Conservation (phyloP, 2,113 vertebrate genomes). For the Platysternon megacephalum region DNA sequence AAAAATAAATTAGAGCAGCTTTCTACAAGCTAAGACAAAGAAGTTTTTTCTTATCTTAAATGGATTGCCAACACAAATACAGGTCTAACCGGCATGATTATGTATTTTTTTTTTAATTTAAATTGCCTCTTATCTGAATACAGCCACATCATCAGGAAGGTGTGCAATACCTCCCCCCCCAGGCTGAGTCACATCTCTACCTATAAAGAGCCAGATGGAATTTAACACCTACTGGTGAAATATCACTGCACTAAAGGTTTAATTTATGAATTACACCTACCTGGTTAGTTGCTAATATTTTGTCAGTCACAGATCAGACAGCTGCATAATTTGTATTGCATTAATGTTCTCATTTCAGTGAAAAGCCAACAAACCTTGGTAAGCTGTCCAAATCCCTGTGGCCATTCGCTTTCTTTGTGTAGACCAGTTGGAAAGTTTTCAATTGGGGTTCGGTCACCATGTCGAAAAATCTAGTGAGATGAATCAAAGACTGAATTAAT, state of each 20-base stretch:
- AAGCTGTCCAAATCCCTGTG: constrained; percentile 89
- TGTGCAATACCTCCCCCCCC: not conserved
- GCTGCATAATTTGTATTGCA: not conserved
- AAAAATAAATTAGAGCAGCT: not conserved
- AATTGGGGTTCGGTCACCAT: constrained; percentile 88
- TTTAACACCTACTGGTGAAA: not conserved
- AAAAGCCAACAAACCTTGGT: constrained; percentile 82
- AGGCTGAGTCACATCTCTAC: not conserved
- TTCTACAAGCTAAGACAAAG: not conserved
- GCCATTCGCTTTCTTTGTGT: constrained; percentile 86
- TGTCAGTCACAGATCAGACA: not conserved
- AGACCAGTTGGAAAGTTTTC: constrained; percentile 86
- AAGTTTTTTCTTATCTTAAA: not conserved
- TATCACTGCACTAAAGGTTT: not conserved
- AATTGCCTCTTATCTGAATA: not conserved
- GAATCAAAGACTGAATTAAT: not conserved
- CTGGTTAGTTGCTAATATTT: not conserved
- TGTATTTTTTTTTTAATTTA: not conserved
- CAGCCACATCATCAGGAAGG: not conserved
- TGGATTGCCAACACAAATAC: not conserved
- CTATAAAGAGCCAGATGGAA: not conserved
- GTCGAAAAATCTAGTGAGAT: constrained; percentile 84
- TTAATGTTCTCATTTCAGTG: not conserved
- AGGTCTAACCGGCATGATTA: not conserved
- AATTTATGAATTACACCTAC: not conserved